These are phyloP conservation scores for Lymantria dispar DNA, from an alignment of 2,888 invertebrate species.

Conservation along the genomic window DNA sequence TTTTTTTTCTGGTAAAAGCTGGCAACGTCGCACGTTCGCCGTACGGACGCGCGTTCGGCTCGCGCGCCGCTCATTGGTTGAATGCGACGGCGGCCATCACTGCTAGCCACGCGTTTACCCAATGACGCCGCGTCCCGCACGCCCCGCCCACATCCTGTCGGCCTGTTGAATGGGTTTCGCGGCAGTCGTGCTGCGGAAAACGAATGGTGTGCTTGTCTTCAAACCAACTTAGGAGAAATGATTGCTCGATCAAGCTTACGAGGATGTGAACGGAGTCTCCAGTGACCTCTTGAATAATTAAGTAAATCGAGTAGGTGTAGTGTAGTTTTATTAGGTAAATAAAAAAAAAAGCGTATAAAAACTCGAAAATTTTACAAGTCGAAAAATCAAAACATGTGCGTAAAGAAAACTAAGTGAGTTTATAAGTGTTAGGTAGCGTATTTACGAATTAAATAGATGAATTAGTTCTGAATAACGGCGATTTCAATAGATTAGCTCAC, in stretches of 20 bases:
- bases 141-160: conserved; percentile 78
- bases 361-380: conserved; percentile 3
- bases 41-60: conserved; percentile 78
- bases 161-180: conserved; percentile 74
- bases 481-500: too few relatives aligned
- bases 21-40: conserved; percentile 75
- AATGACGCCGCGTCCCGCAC: conserved; percentile 76
- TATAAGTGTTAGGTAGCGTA: conserved; percentile 17
- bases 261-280: conserved; percentile 34
- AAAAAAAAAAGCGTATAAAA: conserved; percentile 1
- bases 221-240: conserved; percentile 29
- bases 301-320: conserved; percentile 13
- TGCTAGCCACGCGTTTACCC: conserved; percentile 61
- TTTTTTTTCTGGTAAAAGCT: conserved; percentile 72
- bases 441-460: neutral
- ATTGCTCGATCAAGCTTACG: conserved; percentile 20
- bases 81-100: conserved; percentile 78
- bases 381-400: conserved; percentile 7
- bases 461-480: neutral
- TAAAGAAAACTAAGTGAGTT: conserved; percentile 19
- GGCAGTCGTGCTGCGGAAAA: conserved; percentile 65
- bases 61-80: conserved; percentile 77
- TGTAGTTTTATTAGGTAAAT: conserved; percentile 4
- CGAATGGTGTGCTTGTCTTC: conserved; percentile 43
- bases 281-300: conserved; percentile 28